Evolutionary conservation across 2,113 vertebrate genomes (phyloP).

Genomic region (Pterophyllum scalare): DNA sequence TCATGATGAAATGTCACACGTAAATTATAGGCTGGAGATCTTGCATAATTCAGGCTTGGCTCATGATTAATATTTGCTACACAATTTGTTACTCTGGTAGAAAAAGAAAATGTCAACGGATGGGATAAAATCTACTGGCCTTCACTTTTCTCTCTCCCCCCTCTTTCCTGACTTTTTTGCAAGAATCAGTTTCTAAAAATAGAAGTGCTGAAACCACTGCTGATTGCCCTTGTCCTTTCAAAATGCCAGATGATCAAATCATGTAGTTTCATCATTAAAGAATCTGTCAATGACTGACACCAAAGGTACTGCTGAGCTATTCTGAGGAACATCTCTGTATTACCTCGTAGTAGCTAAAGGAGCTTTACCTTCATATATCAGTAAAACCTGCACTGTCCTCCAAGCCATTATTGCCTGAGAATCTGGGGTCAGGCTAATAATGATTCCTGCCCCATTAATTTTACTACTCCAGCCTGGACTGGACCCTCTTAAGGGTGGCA

Average conservation of each 20-base stretch:
- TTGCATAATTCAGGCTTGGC: constrained; percentile 22
- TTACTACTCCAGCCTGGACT: constrained; percentile 52
- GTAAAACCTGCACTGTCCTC: constrained; percentile 31
- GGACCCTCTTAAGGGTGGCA: constrained; percentile 61
- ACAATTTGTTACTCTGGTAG: constrained; percentile 15
- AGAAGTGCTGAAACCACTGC: constrained; percentile 5
- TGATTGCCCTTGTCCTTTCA: constrained; percentile 36
- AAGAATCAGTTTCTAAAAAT: constrained; percentile 26
- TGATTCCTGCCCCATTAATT: constrained; percentile 70
- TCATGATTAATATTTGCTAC: constrained; percentile 35
- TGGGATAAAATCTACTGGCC: background rate
- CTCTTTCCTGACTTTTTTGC: background rate
- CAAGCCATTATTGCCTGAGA: constrained; percentile 47
- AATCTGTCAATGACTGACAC: constrained; percentile 26
- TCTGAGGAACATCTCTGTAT: constrained; percentile 46
- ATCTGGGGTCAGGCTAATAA: constrained; percentile 68
- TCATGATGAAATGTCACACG: constrained; percentile 43
- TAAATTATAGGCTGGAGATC: constrained; percentile 26
- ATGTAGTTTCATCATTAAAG: constrained; percentile 29
- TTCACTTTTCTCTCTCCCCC: background rate
- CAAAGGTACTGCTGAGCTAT: constrained; percentile 34
- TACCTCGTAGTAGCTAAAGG: constrained; percentile 35
- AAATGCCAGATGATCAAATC: constrained; percentile 54
- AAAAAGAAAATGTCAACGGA: constrained; percentile 35
- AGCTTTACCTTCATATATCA: constrained; percentile 42